Percentiles rank a stretch among this genome's conserved stretches.
Conservation (phyloP, 2,888 invertebrate species). For the Hirtodrosophila confusa region DNA sequence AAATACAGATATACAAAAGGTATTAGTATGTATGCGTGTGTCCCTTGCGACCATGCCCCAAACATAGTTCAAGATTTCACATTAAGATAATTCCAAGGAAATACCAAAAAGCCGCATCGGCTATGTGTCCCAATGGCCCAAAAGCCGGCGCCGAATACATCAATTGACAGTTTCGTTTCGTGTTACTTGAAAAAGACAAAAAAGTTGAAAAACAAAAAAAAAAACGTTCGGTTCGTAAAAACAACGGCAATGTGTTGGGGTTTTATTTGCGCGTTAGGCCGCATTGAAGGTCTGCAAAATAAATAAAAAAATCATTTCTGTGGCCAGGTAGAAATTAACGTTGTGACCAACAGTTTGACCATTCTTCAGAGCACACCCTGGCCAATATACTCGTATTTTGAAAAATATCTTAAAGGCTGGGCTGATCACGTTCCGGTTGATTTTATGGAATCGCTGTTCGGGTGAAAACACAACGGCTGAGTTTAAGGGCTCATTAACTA, state of each 20-base stretch:
- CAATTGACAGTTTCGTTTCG: constrained; percentile 77
- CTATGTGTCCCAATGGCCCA: constrained; percentile 48
- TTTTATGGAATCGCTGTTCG: constrained; percentile 21
- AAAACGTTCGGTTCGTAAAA: constrained; percentile 29
- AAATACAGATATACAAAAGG: constrained; percentile 10
- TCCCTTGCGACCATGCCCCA: constrained; percentile 75
- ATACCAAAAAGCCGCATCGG: constrained; percentile 54
- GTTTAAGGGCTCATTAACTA: constrained; percentile 70
- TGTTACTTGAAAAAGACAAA: constrained; percentile 50
- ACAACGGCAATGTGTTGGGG: constrained; percentile 56
- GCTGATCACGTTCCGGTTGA: constrained; percentile 52
- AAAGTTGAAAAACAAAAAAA: constrained; percentile 4
- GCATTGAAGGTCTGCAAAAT: constrained; percentile 68
- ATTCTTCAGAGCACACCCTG: constrained; percentile 66
- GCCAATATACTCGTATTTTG: constrained; percentile 13
- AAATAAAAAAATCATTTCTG: constrained; percentile 19
- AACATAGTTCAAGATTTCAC: constrained; percentile 77
- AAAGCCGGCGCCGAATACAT: constrained; percentile 62
- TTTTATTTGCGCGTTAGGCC: constrained; percentile 64
- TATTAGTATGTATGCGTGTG: constrained; percentile 36
- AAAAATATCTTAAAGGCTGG: constrained; percentile 26
- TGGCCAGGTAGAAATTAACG: constrained; percentile 66
- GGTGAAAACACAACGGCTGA: constrained; percentile 60
- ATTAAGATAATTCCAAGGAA: constrained; percentile 78
- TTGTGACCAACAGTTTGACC: constrained; percentile 58